phyloP scores from a whole-genome alignment of 64 coral and sea anemone species.

The Trachythela sp. region DNA sequence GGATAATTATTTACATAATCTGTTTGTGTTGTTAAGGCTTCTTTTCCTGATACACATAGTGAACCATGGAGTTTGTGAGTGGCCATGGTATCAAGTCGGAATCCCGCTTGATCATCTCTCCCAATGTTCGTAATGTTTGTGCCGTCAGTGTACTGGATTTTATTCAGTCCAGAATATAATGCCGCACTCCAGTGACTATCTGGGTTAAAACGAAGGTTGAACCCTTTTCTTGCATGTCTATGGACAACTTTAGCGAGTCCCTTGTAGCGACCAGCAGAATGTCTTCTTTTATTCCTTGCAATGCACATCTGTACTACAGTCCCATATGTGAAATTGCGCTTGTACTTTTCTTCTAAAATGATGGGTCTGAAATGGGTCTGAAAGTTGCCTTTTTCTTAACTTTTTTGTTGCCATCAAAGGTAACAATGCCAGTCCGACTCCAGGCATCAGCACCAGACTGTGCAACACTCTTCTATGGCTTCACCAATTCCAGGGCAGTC shows the following conservation, averaged over 20 bases:
- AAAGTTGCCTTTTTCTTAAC: conserved; percentile 47
- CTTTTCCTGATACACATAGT: conserved; percentile 8
- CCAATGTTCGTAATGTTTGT: conserved; percentile 15
- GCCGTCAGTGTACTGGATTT: conserved; percentile 18
- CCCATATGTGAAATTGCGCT: conserved; percentile 21
- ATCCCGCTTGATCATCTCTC: conserved; percentile 49
- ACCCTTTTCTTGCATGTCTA: conserved; percentile 44
- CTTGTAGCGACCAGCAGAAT: conserved; percentile 25
- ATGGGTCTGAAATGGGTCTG: conserved; percentile 26
- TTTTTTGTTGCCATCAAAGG: conserved; percentile 58
- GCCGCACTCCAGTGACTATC: conserved; percentile 53
- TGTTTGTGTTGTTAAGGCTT: background rate
- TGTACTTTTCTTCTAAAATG: conserved; percentile 36
- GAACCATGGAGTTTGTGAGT: conserved; percentile 15
- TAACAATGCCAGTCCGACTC: conserved; percentile 30
- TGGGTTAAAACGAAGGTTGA: conserved; percentile 43
- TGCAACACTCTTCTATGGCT: conserved; percentile 40
- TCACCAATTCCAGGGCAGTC: conserved; percentile 40
- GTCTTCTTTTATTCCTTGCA: conserved; percentile 45
- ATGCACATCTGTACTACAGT: conserved; percentile 52
- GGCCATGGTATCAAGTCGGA: conserved; percentile 29
- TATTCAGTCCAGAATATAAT: conserved; percentile 22
- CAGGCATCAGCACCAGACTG: conserved; percentile 47
- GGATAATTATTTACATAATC: background rate
- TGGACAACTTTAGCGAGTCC: conserved; percentile 47